Base-by-base conservation (phyloP, 2,888 invertebrate species). In the Eustalomyia histrio region DNA sequence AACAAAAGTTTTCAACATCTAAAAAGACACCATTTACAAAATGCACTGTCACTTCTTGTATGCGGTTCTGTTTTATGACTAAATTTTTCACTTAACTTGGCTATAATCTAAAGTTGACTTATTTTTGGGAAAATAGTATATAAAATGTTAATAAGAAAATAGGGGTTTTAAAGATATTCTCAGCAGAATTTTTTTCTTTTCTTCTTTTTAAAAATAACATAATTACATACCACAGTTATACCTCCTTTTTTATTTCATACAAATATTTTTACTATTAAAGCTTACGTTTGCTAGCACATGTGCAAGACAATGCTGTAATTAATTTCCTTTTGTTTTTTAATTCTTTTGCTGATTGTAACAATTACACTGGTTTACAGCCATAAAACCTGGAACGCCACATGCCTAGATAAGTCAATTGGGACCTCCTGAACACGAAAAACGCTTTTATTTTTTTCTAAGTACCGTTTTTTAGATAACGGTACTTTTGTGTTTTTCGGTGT, bases 311-410 rank as follows among this genome's bases (percentile, higher is more conserved):
- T 63, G 55, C 50, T 74, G 78, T 53, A 81, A 81, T 78, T 78
- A 78, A 75, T 78, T 78, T 76, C 52, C 53, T 58, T 24, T 53
- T 52, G 52, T 21, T 39, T 58, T 47, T 0, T 33, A 57, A 10
- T 2, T 35, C 69, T 79, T 79, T 64, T 18, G 71, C 79, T 71
- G 79, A 65, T 75, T 53, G 50, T 53, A 69, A 75, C 65, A 71
- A 60, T 75, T 72, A 67, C n/a, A n/a, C n/a, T n/a, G n/a, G n/a
- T n/a, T n/a, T n/a, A n/a, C n/a, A n/a, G n/a, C n/a, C n/a, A n/a
- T n/a, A n/a, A n/a, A n/a, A n/a, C n/a, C n/a, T n/a, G n/a, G n/a
- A n/a, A n/a, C n/a, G n/a, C n/a, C n/a, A n/a, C n/a, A n/a, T n/a
- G n/a, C n/a, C n/a, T n/a, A n/a, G n/a, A n/a, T n/a, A n/a, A n/a